phyloP scores from a whole-genome alignment of 2,797 vertebrate species.

The Pipistrellus nathusii region DNA sequence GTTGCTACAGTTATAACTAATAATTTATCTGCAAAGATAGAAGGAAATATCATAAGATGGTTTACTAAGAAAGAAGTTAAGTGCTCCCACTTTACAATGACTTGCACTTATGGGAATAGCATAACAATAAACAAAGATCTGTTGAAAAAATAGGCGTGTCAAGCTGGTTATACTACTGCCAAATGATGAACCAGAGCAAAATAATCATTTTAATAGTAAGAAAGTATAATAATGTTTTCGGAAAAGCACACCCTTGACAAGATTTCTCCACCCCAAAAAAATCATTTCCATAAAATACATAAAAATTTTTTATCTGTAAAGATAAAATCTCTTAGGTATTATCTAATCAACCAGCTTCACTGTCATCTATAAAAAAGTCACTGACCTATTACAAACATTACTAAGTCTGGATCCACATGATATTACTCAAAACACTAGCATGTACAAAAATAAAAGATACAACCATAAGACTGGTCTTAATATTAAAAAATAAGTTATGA shows the following conservation, averaged over 20 bases:
- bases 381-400: not conserved
- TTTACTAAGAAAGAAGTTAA: conserved; percentile 45
- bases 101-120: not conserved
- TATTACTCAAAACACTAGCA: not conserved
- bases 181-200: not conserved
- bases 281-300: not conserved
- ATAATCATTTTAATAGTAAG: conserved; percentile 24
- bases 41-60: conserved; percentile 38
- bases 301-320: not conserved
- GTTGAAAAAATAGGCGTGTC: not conserved
- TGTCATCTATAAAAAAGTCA: not conserved
- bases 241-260: not conserved
- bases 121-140: not conserved
- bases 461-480: not conserved
- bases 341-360: not conserved
- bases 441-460: not conserved
- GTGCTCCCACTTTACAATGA: conserved; percentile 16
- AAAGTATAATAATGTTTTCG: not conserved
- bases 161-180: not conserved
- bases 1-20: conserved; percentile 97
- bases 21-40: conserved; percentile 91
- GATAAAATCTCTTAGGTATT: not conserved
- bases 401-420: not conserved
- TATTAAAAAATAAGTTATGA: conserved; percentile 10
- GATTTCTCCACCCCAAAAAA: not conserved